Evolutionary conservation across 2,888 invertebrate species (phyloP).

Genomic region (Archaeoteleia sp.): DNA sequence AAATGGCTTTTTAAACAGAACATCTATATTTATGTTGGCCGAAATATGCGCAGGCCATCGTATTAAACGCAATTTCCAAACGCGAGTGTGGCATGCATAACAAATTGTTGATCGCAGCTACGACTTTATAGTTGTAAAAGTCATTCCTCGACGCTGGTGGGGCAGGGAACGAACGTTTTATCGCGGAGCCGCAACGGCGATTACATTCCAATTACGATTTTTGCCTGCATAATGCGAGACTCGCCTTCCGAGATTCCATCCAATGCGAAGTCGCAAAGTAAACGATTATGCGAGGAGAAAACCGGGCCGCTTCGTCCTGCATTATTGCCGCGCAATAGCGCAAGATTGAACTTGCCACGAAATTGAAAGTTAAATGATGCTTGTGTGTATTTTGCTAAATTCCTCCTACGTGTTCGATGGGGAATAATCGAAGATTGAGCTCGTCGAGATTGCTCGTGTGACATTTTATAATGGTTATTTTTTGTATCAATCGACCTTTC

Average conservation of each 20-base stretch:
- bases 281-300: conserved; percentile 36
- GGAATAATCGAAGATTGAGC: conserved; percentile 5
- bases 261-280: conserved; percentile 52
- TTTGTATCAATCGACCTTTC: too few species aligned
- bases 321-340: conserved; percentile 10
- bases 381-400: conserved; percentile 10
- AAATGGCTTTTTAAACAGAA: conserved; percentile 72
- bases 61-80: conserved; percentile 62
- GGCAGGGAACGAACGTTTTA: conserved; percentile 37
- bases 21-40: conserved; percentile 70
- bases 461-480: too few species aligned
- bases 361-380: conserved; percentile 61
- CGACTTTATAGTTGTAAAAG: conserved; percentile 15
- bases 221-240: conserved; percentile 56
- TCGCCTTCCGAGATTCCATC: conserved; percentile 41
- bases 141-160: neutral
- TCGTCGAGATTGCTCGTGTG: too few species aligned
- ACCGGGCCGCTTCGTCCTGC: too few species aligned
- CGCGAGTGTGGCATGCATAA: conserved; percentile 53
- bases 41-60: conserved; percentile 32
- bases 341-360: conserved; percentile 35
- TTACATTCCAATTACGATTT: conserved; percentile 68
- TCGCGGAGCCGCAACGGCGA: conserved; percentile 58
- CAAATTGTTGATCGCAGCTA: conserved; percentile 24
- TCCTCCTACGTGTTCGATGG: neutral